Evolutionary conservation across 2,888 invertebrate species (phyloP).

Genomic region (Thecophora atra): DNA sequence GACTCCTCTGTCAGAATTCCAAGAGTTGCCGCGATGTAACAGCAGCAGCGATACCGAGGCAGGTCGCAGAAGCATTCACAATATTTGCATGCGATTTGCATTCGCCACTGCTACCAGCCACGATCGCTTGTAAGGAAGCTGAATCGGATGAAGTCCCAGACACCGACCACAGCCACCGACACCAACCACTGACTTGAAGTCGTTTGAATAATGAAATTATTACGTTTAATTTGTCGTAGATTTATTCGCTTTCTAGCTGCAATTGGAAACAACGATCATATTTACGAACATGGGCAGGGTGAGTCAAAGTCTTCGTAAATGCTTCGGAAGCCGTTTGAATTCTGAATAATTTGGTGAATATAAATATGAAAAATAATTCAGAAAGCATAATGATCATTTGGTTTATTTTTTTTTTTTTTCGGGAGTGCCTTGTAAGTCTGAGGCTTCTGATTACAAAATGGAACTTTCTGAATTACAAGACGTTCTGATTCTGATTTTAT

Average conservation of each 20-base stretch:
- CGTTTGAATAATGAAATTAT: slow-evolving; percentile 37
- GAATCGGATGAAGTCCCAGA: no score
- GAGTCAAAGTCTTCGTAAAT: background rate
- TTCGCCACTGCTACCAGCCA: background rate
- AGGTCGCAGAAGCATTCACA: slow-evolving; percentile 25
- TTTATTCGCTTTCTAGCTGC: slow-evolving; percentile 34
- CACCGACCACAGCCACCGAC: background rate
- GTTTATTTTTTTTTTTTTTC: no score
- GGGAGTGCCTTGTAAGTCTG: no score
- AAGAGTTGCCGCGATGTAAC: background rate
- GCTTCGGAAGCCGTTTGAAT: slow-evolving; percentile 26
- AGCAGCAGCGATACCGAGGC: slow-evolving; percentile 1
- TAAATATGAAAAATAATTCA: no score
- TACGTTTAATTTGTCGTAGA: slow-evolving; percentile 38
- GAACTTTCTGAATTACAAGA: no score
- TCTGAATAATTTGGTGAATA: no score
- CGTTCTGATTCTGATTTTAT: no score
- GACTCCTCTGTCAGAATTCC: background rate
- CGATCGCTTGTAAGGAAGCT: slow-evolving; percentile 7
- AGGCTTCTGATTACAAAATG: no score
- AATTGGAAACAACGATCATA: background rate
- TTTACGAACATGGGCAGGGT: background rate
- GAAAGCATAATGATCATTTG: no score
- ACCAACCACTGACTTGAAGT: background rate
- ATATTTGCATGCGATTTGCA: slow-evolving; percentile 34